Evolutionary conservation across 2,888 invertebrate genomes (phyloP), one percentile per base, ranked within the genome.

Genomic region (Uloborus plumipes): DNA sequence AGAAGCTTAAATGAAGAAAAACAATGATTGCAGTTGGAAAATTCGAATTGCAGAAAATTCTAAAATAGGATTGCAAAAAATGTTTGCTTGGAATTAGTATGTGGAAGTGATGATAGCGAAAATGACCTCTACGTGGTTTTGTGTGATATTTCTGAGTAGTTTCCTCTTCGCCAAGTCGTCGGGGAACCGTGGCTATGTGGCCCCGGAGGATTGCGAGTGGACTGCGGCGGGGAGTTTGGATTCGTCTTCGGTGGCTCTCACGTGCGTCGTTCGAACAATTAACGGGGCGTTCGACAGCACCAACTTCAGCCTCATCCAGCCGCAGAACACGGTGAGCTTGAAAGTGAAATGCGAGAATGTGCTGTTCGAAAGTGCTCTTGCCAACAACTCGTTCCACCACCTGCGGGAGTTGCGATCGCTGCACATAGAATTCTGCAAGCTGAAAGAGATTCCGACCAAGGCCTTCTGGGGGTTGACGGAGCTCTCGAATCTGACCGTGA

Each of bases 271-370:
- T 22, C 75, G 85, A 26, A 86, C 86, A 59, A 75, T 86, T 53
- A 86, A 86, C 90, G 94, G 94, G 91, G 95, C 94, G 89, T 94
- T 93, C 88, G 95, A 94, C 89, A 94, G 94, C 85, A 96, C 95
- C 51, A 95, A 95, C 90, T 95, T 95, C 88, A 94, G 94, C 90
- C 94, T 94, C 76, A 94, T 95, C 85, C 94, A 95, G 64, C 92
- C 94, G n/a, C 94, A 94, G 88, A 95, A 95, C 88, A 95, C 95
- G 26, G 93, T 94, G 50, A 93, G 94, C 9, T 90, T 95, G 84
- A 91, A 93, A 87, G 93, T 95, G 87, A 93, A 94, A 89, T 95
- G 93, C 66, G 85, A 85, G 51, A 86, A 86, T 70, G 72, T 86
- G 51, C 70, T 86, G 11, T 86, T 85, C 80, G 86, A 85, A 75